Conservation (phyloP, 2,888 invertebrate genomes). For the Drosophila subquinaria region DNA sequence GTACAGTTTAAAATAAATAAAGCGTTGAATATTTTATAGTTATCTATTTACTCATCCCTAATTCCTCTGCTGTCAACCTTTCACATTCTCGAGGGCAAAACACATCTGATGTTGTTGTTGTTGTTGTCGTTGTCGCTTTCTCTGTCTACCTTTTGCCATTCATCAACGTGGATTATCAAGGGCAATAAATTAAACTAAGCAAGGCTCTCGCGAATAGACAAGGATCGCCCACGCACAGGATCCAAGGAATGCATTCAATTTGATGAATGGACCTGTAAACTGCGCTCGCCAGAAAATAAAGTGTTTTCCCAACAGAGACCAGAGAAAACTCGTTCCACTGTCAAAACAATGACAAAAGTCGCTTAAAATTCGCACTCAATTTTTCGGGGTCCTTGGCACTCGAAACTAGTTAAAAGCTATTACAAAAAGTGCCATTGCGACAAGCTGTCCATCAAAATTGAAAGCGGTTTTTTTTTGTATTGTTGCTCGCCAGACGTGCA, state of each 20-base stretch:
- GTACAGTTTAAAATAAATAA: too few relatives aligned
- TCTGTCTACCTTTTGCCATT: slow-evolving; percentile 49
- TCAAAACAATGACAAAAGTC: slow-evolving; percentile 13
- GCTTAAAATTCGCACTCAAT: slow-evolving; percentile 53
- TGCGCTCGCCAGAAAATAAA: slow-evolving; percentile 26
- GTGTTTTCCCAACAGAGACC: slow-evolving; percentile 27
- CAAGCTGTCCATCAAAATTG: slow-evolving; percentile 60
- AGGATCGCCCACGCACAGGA: slow-evolving; percentile 1
- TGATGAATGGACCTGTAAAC: slow-evolving; percentile 71
- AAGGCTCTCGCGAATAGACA: slow-evolving; percentile 1
- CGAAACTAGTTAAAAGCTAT: slow-evolving; percentile 53
- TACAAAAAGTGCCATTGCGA: slow-evolving; percentile 42
- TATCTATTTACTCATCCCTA: not conserved
- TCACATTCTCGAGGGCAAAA: not conserved
- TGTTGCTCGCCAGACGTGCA: slow-evolving; percentile 21
- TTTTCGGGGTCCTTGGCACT: slow-evolving; percentile 14
- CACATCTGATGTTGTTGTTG: not conserved
- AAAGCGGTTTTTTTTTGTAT: slow-evolving; percentile 7
- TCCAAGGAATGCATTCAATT: slow-evolving; percentile 47
- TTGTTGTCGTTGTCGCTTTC: not conserved
- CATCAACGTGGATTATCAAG: slow-evolving; percentile 72
- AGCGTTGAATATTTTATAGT: not conserved
- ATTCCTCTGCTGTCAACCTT: not conserved
- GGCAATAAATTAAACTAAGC: slow-evolving; percentile 72
- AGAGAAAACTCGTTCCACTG: not conserved